Evolutionary conservation across 1,140 invertebrate species (phyloP), one percentile per base, ranked within the genome.

Genomic region (Hypothenemus hampei): DNA sequence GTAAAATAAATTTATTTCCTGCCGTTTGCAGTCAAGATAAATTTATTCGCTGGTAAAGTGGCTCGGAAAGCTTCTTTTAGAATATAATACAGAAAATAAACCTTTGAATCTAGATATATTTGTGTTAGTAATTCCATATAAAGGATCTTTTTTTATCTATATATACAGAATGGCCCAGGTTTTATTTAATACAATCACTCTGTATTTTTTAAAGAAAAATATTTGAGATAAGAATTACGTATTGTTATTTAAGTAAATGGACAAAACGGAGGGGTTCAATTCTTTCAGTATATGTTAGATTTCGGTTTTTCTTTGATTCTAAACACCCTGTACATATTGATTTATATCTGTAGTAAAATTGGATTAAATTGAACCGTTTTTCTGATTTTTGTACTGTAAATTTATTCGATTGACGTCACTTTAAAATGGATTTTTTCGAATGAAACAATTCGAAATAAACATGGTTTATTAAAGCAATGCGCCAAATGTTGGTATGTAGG

Each of bases 1-100:
- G 41, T 44, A 26, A 44, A 44, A 44, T 44, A 44, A 44, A 44
- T 44, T 44, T 44, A 44, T 44, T 26, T 26, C 41, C 41, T 44
- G 41, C 21, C 41, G 41, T 44, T 44, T 44, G 41, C 41, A 44
- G 21, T 44, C 21, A 24, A 44, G 41, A 24, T 44, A 24, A 44
- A 44, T 44, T 44, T 44, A 44, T 44, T 44, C 35, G 13, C 35
- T 44, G 11, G 21, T 19, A 44, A 44, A 44, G 41, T 44, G 41
- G 11, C 21, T 44, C 11, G 16, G 26, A 44, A 44, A 44, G 21
- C 13, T 44, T 21, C 22, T 44, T 26, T 20, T 8, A 23, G 18
- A 15, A 44, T 21, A 44, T 44, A 44, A 44, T 44, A 26, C 26
- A 24, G 7, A 8, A 15, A 24, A n/a, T n/a, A 24, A 23, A 37